Percentiles rank a stretch among this genome's conserved stretches.
phyloP scores from a whole-genome alignment of 2,888 invertebrate species.

The Chydorus sphaericus region DNA sequence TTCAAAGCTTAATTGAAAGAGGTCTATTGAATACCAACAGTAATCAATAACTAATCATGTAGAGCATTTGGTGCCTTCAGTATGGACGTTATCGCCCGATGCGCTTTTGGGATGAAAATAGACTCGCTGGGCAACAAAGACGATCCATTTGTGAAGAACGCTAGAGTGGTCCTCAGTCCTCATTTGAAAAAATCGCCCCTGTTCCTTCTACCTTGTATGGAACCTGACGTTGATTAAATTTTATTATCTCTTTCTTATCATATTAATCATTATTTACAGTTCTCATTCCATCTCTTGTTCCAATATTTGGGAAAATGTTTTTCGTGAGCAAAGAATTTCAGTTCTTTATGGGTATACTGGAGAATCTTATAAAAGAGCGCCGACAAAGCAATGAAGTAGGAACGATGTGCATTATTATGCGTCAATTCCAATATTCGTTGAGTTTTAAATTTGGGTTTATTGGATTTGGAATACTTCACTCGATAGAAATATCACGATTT shows the following conservation, averaged over 20 bases:
- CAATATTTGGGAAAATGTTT: neutral
- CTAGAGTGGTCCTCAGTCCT: neutral
- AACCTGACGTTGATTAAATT: neutral
- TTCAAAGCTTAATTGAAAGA: neutral
- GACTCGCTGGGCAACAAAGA: neutral
- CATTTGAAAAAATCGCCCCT: neutral
- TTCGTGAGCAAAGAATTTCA: neutral
- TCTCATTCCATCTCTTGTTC: neutral
- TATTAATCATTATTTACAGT: neutral
- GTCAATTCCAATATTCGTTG: neutral
- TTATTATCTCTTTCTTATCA: neutral
- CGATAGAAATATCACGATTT: neutral
- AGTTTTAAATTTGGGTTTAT: neutral
- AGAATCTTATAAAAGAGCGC: neutral
- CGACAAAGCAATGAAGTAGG: neutral
- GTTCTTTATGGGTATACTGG: neutral
- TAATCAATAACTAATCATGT: neutral
- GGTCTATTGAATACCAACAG: neutral
- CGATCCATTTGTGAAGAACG: neutral
- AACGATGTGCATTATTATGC: neutral
- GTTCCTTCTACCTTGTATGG: neutral
- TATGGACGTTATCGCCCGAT: neutral
- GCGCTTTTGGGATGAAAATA: constrained; percentile 4
- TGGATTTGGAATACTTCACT: neutral
- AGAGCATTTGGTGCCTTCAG: neutral